Percentiles rank a stretch among this genome's conserved stretches.
These are phyloP conservation scores for Sympetrum striolatum DNA, from an alignment of 2,888 invertebrate species.

Conservation along the genomic window DNA sequence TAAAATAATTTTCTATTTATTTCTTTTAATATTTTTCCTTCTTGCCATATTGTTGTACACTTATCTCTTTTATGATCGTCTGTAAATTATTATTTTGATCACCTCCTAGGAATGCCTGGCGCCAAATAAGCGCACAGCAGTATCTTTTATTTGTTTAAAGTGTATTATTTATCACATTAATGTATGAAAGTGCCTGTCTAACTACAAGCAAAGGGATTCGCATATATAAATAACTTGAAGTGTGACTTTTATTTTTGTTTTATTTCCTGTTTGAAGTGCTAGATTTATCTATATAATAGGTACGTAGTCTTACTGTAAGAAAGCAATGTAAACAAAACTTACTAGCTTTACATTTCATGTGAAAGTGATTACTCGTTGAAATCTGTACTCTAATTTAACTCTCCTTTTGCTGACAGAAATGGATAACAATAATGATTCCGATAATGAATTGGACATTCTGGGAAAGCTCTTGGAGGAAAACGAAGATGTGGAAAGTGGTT, in stretches of 20 bases:
- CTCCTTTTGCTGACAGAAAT: background rate
- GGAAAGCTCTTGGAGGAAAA: slow-evolving; percentile 1
- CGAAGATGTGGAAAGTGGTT: background rate
- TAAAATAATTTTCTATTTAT: no score
- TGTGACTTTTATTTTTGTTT: background rate
- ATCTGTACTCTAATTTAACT: no score
- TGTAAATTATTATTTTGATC: background rate
- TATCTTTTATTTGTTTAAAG: background rate
- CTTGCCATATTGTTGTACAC: background rate
- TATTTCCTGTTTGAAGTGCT: no score
- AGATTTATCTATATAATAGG: no score
- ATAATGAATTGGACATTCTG: slow-evolving; percentile 31
- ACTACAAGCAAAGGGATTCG: no score
- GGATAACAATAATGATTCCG: background rate
- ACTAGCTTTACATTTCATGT: no score
- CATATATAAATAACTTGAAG: background rate
- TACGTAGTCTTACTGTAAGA: no score
- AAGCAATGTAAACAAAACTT: no score
- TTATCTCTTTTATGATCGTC: background rate
- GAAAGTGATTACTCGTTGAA: no score
- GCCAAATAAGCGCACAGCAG: background rate
- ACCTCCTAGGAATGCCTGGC: background rate
- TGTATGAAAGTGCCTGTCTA: background rate
- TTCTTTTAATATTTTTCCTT: background rate
- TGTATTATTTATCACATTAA: background rate